These are phyloP conservation scores for Saxidomus purpurata DNA, from an alignment of 1,140 invertebrate species.

Conservation along the genomic window DNA sequence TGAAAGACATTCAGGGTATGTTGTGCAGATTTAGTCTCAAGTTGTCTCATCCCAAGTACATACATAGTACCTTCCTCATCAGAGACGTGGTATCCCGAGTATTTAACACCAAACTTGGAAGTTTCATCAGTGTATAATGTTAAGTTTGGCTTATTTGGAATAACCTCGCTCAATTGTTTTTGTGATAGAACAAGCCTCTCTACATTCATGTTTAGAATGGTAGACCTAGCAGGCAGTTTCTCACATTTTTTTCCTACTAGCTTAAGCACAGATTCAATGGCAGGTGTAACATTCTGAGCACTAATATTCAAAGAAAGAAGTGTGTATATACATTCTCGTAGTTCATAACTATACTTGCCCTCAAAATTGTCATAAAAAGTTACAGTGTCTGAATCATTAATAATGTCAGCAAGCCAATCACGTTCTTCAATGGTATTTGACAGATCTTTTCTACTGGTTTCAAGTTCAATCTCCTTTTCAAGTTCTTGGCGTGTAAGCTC, in stretches of 20 bases:
- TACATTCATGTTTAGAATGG: constrained; percentile 4
- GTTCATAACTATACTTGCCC: not conserved
- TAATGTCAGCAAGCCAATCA: not conserved
- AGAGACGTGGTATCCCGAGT: constrained; percentile 57
- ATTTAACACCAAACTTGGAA: constrained; percentile 61
- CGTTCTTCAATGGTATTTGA: constrained; percentile 3
- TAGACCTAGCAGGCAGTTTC: not conserved
- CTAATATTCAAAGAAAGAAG: constrained; percentile 25
- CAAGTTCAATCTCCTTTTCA: not conserved
- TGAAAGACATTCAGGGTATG: constrained; percentile 48
- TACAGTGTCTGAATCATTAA: not conserved
- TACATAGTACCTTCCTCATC: constrained; percentile 30
- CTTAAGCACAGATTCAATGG: not conserved
- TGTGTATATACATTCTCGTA: constrained; percentile 37
- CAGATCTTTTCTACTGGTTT: not conserved
- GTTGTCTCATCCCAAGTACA: constrained; percentile 40
- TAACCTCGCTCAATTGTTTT: constrained; percentile 25
- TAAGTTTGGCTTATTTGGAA: constrained; percentile 24
- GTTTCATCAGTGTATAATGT: constrained; percentile 61
- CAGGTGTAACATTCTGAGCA: not conserved
- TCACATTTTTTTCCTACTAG: not conserved
- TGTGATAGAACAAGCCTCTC: not conserved
- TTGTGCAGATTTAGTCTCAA: constrained; percentile 41
- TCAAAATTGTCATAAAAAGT: not conserved
- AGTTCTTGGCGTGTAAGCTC: no score